phyloP scores from a whole-genome alignment of 2,888 invertebrate genomes.

The Drosophila cracens region DNA sequence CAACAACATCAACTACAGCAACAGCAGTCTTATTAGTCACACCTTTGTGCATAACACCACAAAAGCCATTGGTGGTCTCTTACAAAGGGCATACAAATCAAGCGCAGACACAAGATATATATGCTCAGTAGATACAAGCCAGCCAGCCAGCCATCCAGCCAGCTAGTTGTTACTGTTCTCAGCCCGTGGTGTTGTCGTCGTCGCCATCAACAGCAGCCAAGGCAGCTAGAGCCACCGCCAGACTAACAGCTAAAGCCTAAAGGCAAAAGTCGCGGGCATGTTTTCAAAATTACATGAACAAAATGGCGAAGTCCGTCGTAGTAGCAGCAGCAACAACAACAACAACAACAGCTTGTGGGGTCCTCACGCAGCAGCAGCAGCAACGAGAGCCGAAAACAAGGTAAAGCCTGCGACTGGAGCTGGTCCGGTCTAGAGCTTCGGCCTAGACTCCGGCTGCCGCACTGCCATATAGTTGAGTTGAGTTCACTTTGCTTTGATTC shows the following conservation, averaged over 20 bases:
- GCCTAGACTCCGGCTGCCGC: constrained; percentile 28
- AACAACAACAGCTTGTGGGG: constrained; percentile 68
- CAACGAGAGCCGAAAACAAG: constrained; percentile 36
- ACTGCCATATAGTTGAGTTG: constrained; percentile 1
- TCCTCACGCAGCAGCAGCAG: constrained; percentile 60
- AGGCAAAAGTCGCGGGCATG: constrained; percentile 37
- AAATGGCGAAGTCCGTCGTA: constrained; percentile 59
- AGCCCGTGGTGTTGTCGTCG: constrained; percentile 27
- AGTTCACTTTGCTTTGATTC: constrained; percentile 10
- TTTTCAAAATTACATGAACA: constrained; percentile 68
- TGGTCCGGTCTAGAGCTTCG: constrained; percentile 31
- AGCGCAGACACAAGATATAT: constrained; percentile 57
- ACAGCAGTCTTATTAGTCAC: constrained; percentile 58
- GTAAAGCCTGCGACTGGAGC: constrained; percentile 17
- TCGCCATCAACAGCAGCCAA: constrained; percentile 25
- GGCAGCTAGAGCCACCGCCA: constrained; percentile 13
- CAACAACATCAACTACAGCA: constrained; percentile 15
- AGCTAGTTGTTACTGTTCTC: constrained; percentile 17
- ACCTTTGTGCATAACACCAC: constrained; percentile 56
- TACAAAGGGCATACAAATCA: constrained; percentile 64
- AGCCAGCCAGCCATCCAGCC: not conserved
- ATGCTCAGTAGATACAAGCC: constrained; percentile 28
- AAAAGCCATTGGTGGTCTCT: constrained; percentile 67
- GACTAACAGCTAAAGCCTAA: constrained; percentile 9
- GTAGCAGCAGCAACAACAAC: constrained; percentile 17